Conservation (phyloP, 1,140 invertebrate genomes). For the Aphidius gifuensis region DNA sequence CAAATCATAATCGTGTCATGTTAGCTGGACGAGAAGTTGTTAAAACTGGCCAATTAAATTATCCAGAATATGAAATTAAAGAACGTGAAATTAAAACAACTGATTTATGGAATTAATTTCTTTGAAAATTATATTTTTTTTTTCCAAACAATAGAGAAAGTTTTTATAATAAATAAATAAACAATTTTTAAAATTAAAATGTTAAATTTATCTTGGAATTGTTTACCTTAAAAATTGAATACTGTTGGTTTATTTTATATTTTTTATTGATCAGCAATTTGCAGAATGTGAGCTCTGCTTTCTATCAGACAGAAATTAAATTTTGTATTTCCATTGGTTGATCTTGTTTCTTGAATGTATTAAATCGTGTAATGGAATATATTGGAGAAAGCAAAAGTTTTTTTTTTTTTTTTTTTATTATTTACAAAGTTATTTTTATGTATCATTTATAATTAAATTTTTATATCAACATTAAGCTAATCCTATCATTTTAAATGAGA, state of each 20-base stretch:
- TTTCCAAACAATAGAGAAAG: neutral
- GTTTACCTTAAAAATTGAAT: no score
- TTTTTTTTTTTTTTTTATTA: no score
- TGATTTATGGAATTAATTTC: conserved; percentile 8
- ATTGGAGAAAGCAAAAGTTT: conserved; percentile 33
- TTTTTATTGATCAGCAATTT: no score
- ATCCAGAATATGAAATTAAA: conserved; percentile 7
- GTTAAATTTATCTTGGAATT: no score
- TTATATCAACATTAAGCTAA: no score
- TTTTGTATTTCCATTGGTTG: neutral
- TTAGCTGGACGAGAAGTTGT: conserved; percentile 28
- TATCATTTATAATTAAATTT: no score
- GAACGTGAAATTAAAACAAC: conserved; percentile 25
- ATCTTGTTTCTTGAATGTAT: conserved; percentile 18
- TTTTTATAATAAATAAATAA: neutral
- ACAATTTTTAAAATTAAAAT: no score
- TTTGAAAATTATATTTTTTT: neutral
- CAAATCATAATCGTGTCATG: conserved; percentile 34
- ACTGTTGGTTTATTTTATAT: no score
- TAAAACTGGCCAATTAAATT: conserved; percentile 30
- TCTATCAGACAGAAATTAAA: neutral
- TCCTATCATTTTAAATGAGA: no score
- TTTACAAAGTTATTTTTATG: no score
- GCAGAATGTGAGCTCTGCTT: neutral
- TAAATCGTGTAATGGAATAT: conserved; percentile 30